Base-by-base conservation (phyloP, 1,140 invertebrate species). In the Drusus annulatus region DNA sequence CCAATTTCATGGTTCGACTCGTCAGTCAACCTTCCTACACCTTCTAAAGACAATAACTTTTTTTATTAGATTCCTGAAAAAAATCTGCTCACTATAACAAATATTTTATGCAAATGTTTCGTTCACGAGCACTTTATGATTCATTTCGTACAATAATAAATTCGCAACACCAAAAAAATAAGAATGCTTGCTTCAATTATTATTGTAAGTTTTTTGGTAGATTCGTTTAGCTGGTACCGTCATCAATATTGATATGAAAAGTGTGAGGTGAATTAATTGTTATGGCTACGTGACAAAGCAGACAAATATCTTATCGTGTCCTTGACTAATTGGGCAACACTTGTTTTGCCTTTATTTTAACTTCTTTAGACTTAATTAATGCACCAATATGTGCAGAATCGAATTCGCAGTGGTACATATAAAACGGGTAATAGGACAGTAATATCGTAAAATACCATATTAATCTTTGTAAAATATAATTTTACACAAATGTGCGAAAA, bases 211-310 rank as follows among this genome's bases (percentile, higher is more conserved):
- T 50, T 21, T 69, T 36, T 50, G 17, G 36, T 51, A n/a, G 13
- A 36, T 17, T n/a, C 28, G 36, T 45, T 19, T 19, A 7, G 31
- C 21, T 63, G 13, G 36, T 17, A 69, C 31, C 17, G 63, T 45
- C 69, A 28, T 74, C 52, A 28, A 74, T 54, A 74, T 74, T 74
- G 56, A 54, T 54, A 56, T 50, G 13, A 15, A n/a, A 56, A 13
- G 19, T 54, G 69, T 74, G 69, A 74, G n/a, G n/a, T 56, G 69
- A 74, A 74, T 74, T 45, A 10, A 45, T 74, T 25, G 25, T 74
- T 74, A 56, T 74, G 51, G 50, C 3, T 69, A 4, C 65, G 51
- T 45, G 31, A 69, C 31, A 50, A 31, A 76, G 23, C 73, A 36
- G 23, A 19, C 56, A 76, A 62, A 62, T 60, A 60, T 76, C 25